These are phyloP conservation scores for Phalloptychus januarius DNA, from an alignment of 2,797 vertebrate species.

Conservation along the genomic window DNA sequence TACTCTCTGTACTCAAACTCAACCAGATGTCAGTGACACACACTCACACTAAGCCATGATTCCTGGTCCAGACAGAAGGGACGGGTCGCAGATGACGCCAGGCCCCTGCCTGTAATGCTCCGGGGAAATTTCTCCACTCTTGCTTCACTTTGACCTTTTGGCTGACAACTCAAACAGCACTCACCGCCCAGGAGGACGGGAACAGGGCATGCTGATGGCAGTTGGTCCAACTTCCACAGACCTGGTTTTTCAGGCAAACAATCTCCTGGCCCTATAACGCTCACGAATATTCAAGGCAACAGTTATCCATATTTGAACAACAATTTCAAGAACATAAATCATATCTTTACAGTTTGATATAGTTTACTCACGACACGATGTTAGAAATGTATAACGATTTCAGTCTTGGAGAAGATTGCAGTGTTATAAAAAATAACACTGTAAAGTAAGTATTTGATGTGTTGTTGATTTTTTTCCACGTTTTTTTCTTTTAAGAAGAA, in stretches of 20 bases:
- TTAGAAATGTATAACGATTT: neutral
- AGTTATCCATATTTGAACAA: no score
- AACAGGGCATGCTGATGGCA: neutral
- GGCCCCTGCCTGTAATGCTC: neutral
- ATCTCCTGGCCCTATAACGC: neutral
- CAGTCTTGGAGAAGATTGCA: neutral
- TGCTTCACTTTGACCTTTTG: neutral
- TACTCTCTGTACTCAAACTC: neutral
- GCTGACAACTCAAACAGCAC: constrained; percentile 44
- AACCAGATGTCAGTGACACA: constrained; percentile 8
- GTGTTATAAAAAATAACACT: neutral
- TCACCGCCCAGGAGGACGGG: constrained; percentile 5
- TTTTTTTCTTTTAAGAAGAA: neutral
- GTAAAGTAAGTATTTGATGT: neutral
- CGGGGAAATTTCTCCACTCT: constrained; percentile 14
- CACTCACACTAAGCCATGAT: constrained; percentile 1
- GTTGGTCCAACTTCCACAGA: neutral
- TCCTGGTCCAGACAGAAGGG: constrained; percentile 32
- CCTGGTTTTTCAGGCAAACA: neutral
- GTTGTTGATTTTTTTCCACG: neutral
- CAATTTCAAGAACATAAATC: neutral
- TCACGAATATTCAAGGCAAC: neutral
- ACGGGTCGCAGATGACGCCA: constrained; percentile 47
- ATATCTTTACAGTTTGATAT: neutral
- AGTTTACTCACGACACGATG: neutral